Base-by-base conservation (phyloP, 2,797 vertebrate genomes). In the Acrocephalus scirpaceus region DNA sequence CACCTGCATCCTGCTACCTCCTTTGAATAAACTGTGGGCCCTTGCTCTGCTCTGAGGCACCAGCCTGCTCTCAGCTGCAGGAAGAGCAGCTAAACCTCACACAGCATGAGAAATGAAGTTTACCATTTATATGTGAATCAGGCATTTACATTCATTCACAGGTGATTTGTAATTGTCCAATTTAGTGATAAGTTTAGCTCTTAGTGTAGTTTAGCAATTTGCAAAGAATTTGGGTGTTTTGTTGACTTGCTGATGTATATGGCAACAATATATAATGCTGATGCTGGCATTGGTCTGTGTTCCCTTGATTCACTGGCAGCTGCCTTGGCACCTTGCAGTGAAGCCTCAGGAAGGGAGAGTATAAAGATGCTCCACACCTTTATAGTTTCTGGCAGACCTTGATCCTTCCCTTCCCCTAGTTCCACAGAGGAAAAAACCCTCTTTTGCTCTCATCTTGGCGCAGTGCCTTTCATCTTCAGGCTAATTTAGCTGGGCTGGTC, bases 151-250 rank as follows among this genome's bases (percentile, higher is more conserved):
- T 51, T 86, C 61, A 19, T 75, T 91, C 61, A 7, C n/a, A 23
- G 69, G 85, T 65, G 82, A 80, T 92, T 78, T 91, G 51, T 96
- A 93, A 84, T 93, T 75, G 93, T 81, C 65, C 89, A 86, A 60
- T 96, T 94, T 81, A 96, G 87, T 5, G 7, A 57, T 90, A 47
- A 92, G 38, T 11, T 38, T 38, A 38, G 38, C 38, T 38, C 38
- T 38, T 38, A 38, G 38, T 38, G 72, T 32, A 71, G 54, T 54
- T 78, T 10, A 5, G 50, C 5, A 2, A 81, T 95, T 81, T 92
- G 89, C 72, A 84, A 60, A 88, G 76, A 70, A 30, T 64, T 38
- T 45, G 70, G 48, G 44, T 65, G 57, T 86, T 94, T 38, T 60
- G 66, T 78, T 93, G 91, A 69, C 85, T 90, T 51, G 36, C 50